Conservation (phyloP, 2,888 invertebrate species). For the Torymus aiolomorphi region DNA sequence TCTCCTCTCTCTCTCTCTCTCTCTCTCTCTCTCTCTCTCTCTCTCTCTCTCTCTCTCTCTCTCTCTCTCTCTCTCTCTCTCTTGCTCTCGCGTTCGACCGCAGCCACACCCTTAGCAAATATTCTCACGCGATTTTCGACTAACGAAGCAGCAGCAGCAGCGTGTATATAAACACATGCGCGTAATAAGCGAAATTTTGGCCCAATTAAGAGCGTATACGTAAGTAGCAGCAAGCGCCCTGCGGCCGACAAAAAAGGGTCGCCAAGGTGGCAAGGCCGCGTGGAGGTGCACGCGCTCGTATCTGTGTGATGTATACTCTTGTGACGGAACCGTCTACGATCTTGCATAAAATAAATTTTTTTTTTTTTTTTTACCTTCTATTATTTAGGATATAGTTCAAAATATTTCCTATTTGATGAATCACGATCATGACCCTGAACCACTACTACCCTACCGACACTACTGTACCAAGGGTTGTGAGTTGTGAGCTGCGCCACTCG, state of each 20-base stretch:
- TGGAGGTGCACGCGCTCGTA: too few relatives aligned
- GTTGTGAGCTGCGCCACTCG: too few relatives aligned
- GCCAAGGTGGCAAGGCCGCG: neutral
- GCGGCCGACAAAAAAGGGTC: neutral
- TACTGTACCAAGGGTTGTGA: too few relatives aligned
- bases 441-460: too few relatives aligned
- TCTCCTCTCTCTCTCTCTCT: neutral
- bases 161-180: neutral
- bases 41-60: neutral
- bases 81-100: neutral
- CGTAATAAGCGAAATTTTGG: conserved; percentile 5
- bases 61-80: neutral
- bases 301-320: too few relatives aligned
- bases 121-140: conserved; percentile 6
- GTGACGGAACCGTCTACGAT: too few relatives aligned
- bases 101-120: conserved; percentile 15
- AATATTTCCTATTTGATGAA: too few relatives aligned
- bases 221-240: neutral
- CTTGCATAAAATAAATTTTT: too few relatives aligned
- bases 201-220: conserved; percentile 21
- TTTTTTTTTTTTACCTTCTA: too few relatives aligned
- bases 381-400: too few relatives aligned
- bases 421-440: too few relatives aligned
- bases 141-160: conserved; percentile 17
- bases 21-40: neutral